Evolutionary conservation across 92 coral and sea anemone genomes (phyloP).

Genomic region (Zoanthus sociatus): DNA sequence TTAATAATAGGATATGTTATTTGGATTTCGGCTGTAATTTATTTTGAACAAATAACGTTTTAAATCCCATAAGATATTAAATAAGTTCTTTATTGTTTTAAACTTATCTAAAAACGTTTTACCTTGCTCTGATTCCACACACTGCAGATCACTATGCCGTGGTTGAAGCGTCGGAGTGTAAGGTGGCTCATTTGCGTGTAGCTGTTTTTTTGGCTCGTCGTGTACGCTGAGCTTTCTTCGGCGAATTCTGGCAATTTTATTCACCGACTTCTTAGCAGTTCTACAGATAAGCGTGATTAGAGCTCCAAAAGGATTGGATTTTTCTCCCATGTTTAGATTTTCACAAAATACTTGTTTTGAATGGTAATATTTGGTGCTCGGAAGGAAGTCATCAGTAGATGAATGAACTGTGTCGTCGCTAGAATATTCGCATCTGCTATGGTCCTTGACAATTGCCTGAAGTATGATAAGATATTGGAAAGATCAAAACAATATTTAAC

Average conservation of each 20-base stretch:
- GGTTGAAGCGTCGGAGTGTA: constrained; percentile 29
- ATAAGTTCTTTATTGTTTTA: neutral
- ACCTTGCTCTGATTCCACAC: constrained; percentile 55
- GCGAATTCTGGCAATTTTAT: constrained; percentile 80
- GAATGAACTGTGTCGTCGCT: constrained; percentile 35
- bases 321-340: constrained; percentile 56
- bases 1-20: no score
- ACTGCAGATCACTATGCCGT: neutral
- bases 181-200: neutral
- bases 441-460: constrained; percentile 4
- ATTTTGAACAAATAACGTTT: no score
- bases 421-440: constrained; percentile 18
- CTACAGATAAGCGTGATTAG: constrained; percentile 81
- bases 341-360: constrained; percentile 32
- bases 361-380: neutral
- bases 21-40: no score
- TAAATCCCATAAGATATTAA: neutral
- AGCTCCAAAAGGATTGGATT: constrained; percentile 68
- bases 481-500: constrained; percentile 17
- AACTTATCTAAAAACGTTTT: neutral
- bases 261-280: constrained; percentile 87
- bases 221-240: constrained; percentile 52
- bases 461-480: neutral
- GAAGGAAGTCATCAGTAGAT: constrained; percentile 3
- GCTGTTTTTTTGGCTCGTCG: constrained; percentile 38